Percentiles rank a stretch among this genome's conserved stretches.
Evolutionary conservation across 2,113 vertebrate genomes (phyloP).

Genomic region (Sinocyclocheilus maitianheensis): DNA sequence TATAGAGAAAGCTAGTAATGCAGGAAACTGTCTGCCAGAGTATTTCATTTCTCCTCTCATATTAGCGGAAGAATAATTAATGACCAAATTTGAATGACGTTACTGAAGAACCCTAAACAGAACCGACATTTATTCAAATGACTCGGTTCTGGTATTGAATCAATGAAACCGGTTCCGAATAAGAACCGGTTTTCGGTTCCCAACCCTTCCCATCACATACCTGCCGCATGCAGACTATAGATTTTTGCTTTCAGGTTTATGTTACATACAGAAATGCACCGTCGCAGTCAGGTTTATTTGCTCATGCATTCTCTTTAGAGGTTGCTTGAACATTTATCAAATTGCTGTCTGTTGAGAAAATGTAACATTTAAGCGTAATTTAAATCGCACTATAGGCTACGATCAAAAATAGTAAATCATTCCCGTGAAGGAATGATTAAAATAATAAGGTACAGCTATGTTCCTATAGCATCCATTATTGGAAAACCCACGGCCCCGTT

Average conservation of each 20-base stretch:
- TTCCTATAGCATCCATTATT: background rate
- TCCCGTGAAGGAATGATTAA: background rate
- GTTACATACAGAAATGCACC: background rate
- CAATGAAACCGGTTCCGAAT: background rate
- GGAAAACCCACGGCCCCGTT: background rate
- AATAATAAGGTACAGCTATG: background rate
- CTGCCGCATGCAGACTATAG: conserved; percentile 11
- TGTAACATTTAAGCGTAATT: background rate
- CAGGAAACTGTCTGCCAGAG: background rate
- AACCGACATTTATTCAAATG: background rate
- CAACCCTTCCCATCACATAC: conserved; percentile 42
- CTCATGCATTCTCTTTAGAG: background rate
- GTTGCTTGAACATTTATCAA: background rate
- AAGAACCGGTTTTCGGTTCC: background rate
- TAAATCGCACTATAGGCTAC: background rate
- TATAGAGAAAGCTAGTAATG: background rate
- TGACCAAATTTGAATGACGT: background rate
- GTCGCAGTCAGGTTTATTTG: background rate
- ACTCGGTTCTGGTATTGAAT: background rate
- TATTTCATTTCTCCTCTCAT: background rate
- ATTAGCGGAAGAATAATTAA: background rate
- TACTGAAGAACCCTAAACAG: background rate
- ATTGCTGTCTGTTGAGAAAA: background rate
- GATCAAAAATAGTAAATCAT: background rate
- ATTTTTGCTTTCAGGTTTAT: background rate